Conservation (phyloP, 1,140 invertebrate genomes). For the Caenorhabditis latens region DNA sequence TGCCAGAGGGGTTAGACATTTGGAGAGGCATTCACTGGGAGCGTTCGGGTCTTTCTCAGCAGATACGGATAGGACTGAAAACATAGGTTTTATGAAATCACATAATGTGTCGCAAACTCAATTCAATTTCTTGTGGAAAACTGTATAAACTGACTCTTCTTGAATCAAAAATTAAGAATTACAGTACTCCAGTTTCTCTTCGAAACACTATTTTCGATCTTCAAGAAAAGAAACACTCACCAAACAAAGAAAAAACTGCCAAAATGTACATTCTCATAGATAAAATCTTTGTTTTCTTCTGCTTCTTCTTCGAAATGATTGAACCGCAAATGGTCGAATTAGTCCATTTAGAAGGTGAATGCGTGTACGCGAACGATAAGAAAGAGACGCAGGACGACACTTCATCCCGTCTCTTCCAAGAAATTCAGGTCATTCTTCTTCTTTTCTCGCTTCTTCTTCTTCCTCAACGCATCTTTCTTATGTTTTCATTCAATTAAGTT, state of each 20-base stretch:
- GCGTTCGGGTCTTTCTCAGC: constrained; percentile 36
- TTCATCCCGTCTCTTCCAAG: constrained; percentile 24
- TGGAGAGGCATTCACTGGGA: constrained; percentile 57
- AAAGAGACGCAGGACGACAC: constrained; percentile 9
- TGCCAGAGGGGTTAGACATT: constrained; percentile 56
- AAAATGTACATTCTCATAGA: neutral
- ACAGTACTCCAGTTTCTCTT: too few relatives aligned
- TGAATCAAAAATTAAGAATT: too few relatives aligned
- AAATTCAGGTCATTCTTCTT: constrained; percentile 35
- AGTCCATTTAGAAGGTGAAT: constrained; percentile 43
- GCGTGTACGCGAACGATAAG: constrained; percentile 5
- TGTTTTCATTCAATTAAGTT: neutral
- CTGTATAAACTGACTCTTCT: too few relatives aligned
- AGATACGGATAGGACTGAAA: neutral
- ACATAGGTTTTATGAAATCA: too few relatives aligned
- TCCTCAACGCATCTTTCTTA: neutral
- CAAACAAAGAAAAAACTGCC: constrained; percentile 8
- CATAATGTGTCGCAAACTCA: too few relatives aligned
- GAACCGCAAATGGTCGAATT: constrained; percentile 43
- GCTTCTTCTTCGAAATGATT: constrained; percentile 27
- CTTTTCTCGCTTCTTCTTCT: constrained; percentile 4
- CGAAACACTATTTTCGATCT: too few relatives aligned
- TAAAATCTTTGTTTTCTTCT: neutral
- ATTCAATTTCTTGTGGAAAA: too few relatives aligned
- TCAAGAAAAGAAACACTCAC: neutral